Percentiles rank a stretch among this genome's conserved stretches.
These are phyloP conservation scores for Stenodema calcarata DNA, from an alignment of 2,888 invertebrate genomes.

Conservation along the genomic window DNA sequence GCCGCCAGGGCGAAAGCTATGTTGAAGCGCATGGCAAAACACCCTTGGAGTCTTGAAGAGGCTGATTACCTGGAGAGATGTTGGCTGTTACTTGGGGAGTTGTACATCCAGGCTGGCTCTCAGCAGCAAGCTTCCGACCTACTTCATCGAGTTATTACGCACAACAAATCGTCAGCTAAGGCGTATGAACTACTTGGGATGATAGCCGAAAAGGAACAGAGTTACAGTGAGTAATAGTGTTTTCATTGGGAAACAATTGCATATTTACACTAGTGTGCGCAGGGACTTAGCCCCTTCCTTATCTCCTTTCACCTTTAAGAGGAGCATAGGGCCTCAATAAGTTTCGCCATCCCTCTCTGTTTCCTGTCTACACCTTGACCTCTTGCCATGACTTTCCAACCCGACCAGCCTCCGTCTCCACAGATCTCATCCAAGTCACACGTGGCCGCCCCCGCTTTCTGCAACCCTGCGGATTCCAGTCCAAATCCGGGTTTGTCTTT, in stretches of 20 bases:
- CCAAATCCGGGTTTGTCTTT: no score
- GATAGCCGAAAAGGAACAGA: slow-evolving; percentile 90
- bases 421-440: no score
- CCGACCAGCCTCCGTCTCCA: no score
- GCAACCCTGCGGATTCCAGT: no score
- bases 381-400: no score
- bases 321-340: no score
- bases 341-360: no score
- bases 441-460: no score
- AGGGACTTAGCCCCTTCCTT: no score
- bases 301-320: no score
- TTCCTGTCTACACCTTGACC: no score
- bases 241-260: not conserved
- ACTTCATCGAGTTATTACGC: slow-evolving; percentile 76
- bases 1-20: slow-evolving; percentile 90
- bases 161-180: slow-evolving; percentile 86
- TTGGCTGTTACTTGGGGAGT: slow-evolving; percentile 93
- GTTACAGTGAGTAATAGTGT: slow-evolving; percentile 67
- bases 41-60: slow-evolving; percentile 91
- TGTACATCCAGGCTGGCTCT: slow-evolving; percentile 82
- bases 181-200: slow-evolving; percentile 89
- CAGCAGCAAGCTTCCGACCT: slow-evolving; percentile 79
- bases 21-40: slow-evolving; percentile 84
- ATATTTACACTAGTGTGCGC: no score
- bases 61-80: slow-evolving; percentile 94